These are phyloP conservation scores for Melinopterus prodromus DNA, from an alignment of 2,888 invertebrate species.

Conservation along the genomic window DNA sequence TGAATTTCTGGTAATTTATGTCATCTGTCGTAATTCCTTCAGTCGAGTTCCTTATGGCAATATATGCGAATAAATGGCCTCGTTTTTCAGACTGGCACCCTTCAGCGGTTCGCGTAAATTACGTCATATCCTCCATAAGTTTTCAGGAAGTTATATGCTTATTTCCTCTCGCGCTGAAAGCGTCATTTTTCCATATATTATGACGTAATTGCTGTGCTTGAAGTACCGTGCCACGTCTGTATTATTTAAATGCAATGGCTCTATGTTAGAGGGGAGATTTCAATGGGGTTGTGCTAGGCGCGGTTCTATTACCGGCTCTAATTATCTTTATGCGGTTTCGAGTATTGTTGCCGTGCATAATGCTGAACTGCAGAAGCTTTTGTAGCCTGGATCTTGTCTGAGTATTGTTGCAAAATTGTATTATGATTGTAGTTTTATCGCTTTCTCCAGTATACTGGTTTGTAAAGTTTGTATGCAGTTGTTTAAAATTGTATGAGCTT, in stretches of 20 bases:
- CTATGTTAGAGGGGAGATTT: neutral
- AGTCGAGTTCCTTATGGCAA: neutral
- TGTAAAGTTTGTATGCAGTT: neutral
- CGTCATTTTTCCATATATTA: neutral
- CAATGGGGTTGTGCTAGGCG: neutral
- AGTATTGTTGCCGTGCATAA: neutral
- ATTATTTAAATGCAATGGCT: neutral
- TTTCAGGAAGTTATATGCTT: constrained; percentile 4
- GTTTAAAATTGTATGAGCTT: neutral
- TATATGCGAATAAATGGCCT: neutral
- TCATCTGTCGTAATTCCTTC: neutral
- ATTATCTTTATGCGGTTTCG: neutral
- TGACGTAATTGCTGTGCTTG: neutral
- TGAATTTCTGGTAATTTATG: neutral
- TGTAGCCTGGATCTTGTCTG: neutral
- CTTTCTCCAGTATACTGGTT: neutral
- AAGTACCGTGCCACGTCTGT: neutral
- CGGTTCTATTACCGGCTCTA: neutral
- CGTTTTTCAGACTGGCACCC: neutral
- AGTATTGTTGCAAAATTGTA: neutral
- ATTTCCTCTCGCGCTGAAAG: neutral
- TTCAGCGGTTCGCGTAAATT: neutral
- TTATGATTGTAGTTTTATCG: neutral
- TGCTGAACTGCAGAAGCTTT: neutral
- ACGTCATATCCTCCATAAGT: neutral